These are phyloP conservation scores for Eretmocerus hayati DNA, from an alignment of 2,888 invertebrate genomes.

Conservation along the genomic window DNA sequence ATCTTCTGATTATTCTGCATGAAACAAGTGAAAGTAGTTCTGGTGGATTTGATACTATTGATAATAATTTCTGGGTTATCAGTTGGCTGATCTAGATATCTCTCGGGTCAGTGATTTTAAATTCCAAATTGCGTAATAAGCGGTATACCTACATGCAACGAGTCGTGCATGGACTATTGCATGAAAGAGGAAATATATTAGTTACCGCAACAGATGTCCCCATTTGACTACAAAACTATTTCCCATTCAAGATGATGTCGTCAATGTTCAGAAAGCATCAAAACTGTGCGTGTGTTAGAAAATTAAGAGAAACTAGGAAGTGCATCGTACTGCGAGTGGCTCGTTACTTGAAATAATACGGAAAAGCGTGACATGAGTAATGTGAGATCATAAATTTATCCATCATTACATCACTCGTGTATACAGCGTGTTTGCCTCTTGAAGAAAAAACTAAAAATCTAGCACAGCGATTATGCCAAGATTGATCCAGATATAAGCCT, in stretches of 20 bases:
- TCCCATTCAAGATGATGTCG: neutral
- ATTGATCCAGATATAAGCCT: too few species aligned
- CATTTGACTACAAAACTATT: neutral
- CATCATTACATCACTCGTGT: neutral
- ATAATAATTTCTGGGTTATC: too few species aligned
- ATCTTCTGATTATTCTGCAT: too few species aligned
- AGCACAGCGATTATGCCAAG: too few species aligned
- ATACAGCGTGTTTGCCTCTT: neutral
- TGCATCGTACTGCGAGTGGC: neutral
- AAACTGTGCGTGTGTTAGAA: neutral
- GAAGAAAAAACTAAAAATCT: neutral
- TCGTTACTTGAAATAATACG: slow-evolving; percentile 8
- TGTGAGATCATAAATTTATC: neutral
- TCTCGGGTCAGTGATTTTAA: too few species aligned
- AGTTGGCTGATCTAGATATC: too few species aligned
- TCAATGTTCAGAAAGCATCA: too few species aligned
- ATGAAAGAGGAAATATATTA: neutral
- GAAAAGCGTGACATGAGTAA: slow-evolving; percentile 2
- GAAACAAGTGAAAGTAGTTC: too few species aligned
- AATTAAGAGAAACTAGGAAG: slow-evolving; percentile 15
- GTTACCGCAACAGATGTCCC: neutral
- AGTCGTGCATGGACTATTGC: too few species aligned
- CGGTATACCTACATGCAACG: too few species aligned
- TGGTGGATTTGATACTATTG: too few species aligned
- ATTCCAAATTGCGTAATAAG: too few species aligned